phyloP scores from a whole-genome alignment of 2,888 invertebrate genomes.

The Calameuta idolon region DNA sequence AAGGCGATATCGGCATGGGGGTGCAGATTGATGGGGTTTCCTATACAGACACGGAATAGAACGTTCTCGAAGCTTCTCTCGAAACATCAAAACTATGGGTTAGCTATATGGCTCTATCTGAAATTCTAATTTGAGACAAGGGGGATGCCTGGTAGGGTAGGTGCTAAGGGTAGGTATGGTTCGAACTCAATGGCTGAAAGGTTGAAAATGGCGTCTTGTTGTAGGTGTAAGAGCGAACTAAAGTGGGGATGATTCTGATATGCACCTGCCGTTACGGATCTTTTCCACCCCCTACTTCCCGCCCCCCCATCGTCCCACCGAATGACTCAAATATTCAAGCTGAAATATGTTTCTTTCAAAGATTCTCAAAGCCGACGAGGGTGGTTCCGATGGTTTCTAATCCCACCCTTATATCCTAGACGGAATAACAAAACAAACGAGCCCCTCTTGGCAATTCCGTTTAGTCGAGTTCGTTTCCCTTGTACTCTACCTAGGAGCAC shows the following conservation, averaged over 20 bases:
- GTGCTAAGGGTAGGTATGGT: neutral
- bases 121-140: constrained; percentile 54
- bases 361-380: constrained; percentile 26
- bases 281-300: constrained; percentile 25
- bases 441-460: neutral
- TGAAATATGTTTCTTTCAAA: constrained; percentile 43
- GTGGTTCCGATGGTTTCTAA: constrained; percentile 34
- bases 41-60: constrained; percentile 3
- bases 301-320: constrained; percentile 10
- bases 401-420: constrained; percentile 30
- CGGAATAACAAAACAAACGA: constrained; percentile 42
- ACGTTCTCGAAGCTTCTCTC: constrained; percentile 34
- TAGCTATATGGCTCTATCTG: constrained; percentile 43
- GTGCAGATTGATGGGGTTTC: constrained; percentile 10
- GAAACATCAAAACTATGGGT: constrained; percentile 39
- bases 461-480: neutral
- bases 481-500: neutral
- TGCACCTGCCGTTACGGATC: neutral
- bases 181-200: neutral
- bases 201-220: neutral
- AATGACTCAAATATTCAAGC: constrained; percentile 37
- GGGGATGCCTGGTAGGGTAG: neutral
- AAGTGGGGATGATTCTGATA: neutral
- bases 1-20: neutral
- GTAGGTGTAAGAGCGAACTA: neutral